Evolutionary conservation across 2,888 invertebrate species (phyloP).

Genomic region (Phorcus lineatus): DNA sequence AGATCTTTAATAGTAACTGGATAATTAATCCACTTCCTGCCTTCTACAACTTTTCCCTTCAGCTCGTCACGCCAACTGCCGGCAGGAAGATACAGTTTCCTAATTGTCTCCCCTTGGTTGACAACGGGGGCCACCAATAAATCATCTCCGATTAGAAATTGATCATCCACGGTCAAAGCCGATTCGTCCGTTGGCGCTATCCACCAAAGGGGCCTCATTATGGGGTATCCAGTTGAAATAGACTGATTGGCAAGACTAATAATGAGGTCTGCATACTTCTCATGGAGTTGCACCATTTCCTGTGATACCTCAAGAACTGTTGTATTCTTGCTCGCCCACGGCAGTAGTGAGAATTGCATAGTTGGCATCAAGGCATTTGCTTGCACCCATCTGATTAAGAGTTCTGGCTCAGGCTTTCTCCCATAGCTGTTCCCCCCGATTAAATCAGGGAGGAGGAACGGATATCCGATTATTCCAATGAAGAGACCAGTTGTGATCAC

Average conservation of each 20-base stretch:
- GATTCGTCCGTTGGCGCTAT: slow-evolving; percentile 89
- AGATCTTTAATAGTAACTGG: slow-evolving; percentile 54
- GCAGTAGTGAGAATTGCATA: slow-evolving; percentile 85
- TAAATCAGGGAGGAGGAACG: slow-evolving; percentile 93
- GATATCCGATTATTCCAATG: slow-evolving; percentile 79
- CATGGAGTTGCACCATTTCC: slow-evolving; percentile 57
- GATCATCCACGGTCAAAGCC: slow-evolving; percentile 86
- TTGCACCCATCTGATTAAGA: slow-evolving; percentile 88
- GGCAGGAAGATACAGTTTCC: slow-evolving; percentile 66
- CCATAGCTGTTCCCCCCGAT: slow-evolving; percentile 76
- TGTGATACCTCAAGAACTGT: slow-evolving; percentile 51
- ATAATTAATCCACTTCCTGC: slow-evolving; percentile 54
- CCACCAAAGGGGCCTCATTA: slow-evolving; percentile 92
- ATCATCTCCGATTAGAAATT: slow-evolving; percentile 71
- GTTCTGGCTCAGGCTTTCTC: slow-evolving; percentile 64
- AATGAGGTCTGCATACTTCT: slow-evolving; percentile 52
- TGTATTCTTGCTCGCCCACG: slow-evolving; percentile 79
- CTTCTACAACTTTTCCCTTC: slow-evolving; percentile 32
- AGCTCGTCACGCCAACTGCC: slow-evolving; percentile 59
- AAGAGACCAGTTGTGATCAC: slow-evolving; percentile 87
- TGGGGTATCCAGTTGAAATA: slow-evolving; percentile 80
- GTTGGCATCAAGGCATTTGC: slow-evolving; percentile 93
- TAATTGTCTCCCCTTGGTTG: slow-evolving; percentile 56
- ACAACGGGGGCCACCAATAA: slow-evolving; percentile 72
- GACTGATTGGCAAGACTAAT: slow-evolving; percentile 59